Evolutionary conservation across 2,797 vertebrate genomes (phyloP).

Genomic region (Craterocephalus amniculus): DNA sequence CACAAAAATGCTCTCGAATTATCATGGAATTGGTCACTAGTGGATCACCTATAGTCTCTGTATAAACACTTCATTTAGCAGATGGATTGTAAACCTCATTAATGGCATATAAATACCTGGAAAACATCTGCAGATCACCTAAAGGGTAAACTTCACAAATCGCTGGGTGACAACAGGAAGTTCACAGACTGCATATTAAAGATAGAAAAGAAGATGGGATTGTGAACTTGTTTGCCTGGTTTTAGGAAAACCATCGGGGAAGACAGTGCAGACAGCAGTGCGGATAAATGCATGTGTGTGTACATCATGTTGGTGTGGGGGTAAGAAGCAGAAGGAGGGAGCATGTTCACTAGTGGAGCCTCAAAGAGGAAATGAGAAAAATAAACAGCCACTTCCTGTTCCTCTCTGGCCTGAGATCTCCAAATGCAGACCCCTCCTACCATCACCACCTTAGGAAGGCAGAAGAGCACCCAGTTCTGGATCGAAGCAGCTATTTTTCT

Average conservation of each 20-base stretch:
- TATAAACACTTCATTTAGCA: too few relatives aligned
- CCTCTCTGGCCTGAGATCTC: constrained; percentile 75
- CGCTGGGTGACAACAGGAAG: background rate
- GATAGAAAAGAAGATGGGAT: background rate
- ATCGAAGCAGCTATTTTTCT: constrained; percentile 14
- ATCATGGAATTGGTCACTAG: too few relatives aligned
- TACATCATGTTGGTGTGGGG: constrained; percentile 32
- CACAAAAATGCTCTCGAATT: too few relatives aligned
- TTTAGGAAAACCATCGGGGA: background rate
- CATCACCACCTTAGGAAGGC: constrained; percentile 45
- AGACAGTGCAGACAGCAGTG: background rate
- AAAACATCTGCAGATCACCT: too few relatives aligned
- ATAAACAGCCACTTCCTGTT: constrained; percentile 87
- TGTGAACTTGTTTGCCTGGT: background rate
- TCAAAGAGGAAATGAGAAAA: constrained; percentile 85
- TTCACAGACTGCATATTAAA: background rate
- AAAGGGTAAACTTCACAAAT: background rate
- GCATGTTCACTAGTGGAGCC: constrained; percentile 71
- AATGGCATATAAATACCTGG: too few relatives aligned
- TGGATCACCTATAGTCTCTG: too few relatives aligned
- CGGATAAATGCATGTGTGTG: constrained; percentile 6
- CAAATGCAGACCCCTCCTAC: constrained; percentile 64
- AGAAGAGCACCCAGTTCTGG: constrained; percentile 31
- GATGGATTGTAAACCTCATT: too few relatives aligned
- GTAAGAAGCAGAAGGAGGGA: constrained; percentile 71